Percentiles rank a stretch among this genome's conserved stretches.
phyloP scores from a whole-genome alignment of 2,888 invertebrate genomes.

The Xestia rhomboidea region DNA sequence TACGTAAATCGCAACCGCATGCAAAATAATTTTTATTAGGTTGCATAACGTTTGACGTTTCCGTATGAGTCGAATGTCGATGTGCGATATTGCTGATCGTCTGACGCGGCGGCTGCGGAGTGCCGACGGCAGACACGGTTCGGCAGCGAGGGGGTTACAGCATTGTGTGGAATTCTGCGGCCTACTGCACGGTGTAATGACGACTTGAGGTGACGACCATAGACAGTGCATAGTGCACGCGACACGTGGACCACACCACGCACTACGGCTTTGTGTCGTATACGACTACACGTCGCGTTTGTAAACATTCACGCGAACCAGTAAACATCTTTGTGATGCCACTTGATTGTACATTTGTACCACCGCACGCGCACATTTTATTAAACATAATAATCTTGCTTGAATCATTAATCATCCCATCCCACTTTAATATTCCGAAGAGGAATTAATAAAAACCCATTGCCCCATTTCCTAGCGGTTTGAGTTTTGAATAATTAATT shows the following conservation, averaged over 20 bases:
- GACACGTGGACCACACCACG: slow-evolving; percentile 60
- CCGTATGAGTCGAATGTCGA: slow-evolving; percentile 47
- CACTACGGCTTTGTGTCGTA: slow-evolving; percentile 62
- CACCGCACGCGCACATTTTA: slow-evolving; percentile 73
- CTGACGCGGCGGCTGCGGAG: slow-evolving; percentile 61
- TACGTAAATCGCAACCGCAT: slow-evolving; percentile 31
- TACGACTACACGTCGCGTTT: slow-evolving; percentile 73
- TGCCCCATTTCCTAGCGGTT: slow-evolving; percentile 77
- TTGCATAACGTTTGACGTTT: slow-evolving; percentile 66
- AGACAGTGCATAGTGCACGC: slow-evolving; percentile 55
- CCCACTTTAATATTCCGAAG: slow-evolving; percentile 72
- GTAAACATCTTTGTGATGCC: slow-evolving; percentile 80
- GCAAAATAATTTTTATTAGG: slow-evolving; percentile 50
- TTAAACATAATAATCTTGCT: slow-evolving; percentile 72
- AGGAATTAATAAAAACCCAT: slow-evolving; percentile 79
- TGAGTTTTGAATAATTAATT: slow-evolving; percentile 86
- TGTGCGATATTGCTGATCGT: slow-evolving; percentile 55
- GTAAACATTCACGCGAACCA: slow-evolving; percentile 78
- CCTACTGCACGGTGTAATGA: slow-evolving; percentile 32
- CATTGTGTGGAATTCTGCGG: slow-evolving; percentile 44
- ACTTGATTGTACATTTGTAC: slow-evolving; percentile 66
- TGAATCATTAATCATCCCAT: slow-evolving; percentile 71
- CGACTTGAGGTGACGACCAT: slow-evolving; percentile 40
- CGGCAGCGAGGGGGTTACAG: slow-evolving; percentile 30
- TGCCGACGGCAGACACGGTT: slow-evolving; percentile 30